phyloP scores from a whole-genome alignment of 2,797 vertebrate genomes.

The Gallinago nigripennis region DNA sequence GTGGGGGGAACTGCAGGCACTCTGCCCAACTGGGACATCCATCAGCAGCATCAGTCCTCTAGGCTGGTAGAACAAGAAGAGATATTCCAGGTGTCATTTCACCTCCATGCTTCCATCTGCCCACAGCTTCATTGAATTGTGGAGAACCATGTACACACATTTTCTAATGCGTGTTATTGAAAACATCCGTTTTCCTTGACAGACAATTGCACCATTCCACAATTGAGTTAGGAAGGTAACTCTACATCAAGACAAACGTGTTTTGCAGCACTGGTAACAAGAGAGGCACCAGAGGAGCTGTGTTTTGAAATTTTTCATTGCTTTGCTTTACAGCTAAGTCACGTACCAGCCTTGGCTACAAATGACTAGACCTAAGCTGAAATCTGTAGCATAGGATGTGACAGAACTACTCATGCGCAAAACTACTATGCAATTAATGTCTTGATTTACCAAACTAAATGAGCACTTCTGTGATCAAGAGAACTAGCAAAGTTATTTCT shows the following conservation, averaged over 20 bases:
- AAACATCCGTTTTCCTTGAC: slow-evolving; percentile 44
- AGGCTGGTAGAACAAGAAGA: neutral
- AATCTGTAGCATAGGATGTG: neutral
- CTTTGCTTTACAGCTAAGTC: neutral
- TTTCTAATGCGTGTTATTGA: slow-evolving; percentile 28
- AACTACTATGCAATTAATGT: neutral
- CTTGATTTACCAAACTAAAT: neutral
- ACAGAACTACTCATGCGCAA: neutral
- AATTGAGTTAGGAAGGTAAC: neutral
- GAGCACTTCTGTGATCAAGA: neutral
- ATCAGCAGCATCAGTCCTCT: neutral
- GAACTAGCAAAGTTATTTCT: neutral
- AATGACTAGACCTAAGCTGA: neutral
- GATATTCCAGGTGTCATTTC: neutral
- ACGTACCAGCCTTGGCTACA: neutral
- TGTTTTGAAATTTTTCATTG: neutral
- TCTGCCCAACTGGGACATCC: neutral
- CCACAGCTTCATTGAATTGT: slow-evolving; percentile 22
- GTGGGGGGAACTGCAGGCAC: neutral
- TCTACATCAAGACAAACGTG: neutral
- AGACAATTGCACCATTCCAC: neutral
- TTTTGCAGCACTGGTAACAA: neutral
- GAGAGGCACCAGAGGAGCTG: neutral
- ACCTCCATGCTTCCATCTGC: neutral
- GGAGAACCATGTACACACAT: neutral